Base-by-base conservation (phyloP, 2,888 invertebrate genomes). In the Gisinianus flammeolus region DNA sequence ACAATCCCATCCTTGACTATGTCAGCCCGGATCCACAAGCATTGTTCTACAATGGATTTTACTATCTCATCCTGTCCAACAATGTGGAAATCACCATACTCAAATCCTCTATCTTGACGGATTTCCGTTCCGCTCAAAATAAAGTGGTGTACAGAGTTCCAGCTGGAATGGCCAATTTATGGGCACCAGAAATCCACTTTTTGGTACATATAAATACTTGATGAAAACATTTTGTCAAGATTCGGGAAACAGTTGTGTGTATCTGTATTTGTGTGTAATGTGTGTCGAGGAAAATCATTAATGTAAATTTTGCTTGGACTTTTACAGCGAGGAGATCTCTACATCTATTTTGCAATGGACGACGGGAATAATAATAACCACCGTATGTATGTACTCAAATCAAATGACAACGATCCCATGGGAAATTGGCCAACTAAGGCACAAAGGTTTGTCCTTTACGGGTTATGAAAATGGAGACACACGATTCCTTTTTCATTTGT, bases 301-400 rank as follows among this genome's bases (percentile, higher is more conserved):
- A n/a, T n/a, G 2, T 44, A 44, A 44, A 44, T 19, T 44, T 44
- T 44, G 44, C 44, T 2, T 19, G 8, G 35, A 8, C 12, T 16
- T 6, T 44, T 44, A 44, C 44, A 44, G n/a, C 66, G 67, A 19
- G 83, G 83, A 1, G 68, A 80, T 10, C 33, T 81, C 19, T 84
- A 83, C 81, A 80, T 84, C 35, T 84, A 84, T 64, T 84, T 84
- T 44, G 82, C 83, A 0, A 82, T 84, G 82, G 82, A 81, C 24
- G 81, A 83, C 54, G 81, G 81, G 8, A 75, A 80, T 16, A 79
- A 76, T 26, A 80, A 81, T 62, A 80, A 82, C 67, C 83, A 82
- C 64, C 62, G 84, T 24, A 84, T 84, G 84, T 83, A 82, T 56
- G 83, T 81, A 10, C 82, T 83, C 62, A 78, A 78, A 30, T 81